A percentile compares a stretch with the other conserved stretches of the same genome.
These are phyloP conservation scores for Spinus olivaceus DNA, from an alignment of 2,797 vertebrate genomes.

Conservation along the genomic window DNA sequence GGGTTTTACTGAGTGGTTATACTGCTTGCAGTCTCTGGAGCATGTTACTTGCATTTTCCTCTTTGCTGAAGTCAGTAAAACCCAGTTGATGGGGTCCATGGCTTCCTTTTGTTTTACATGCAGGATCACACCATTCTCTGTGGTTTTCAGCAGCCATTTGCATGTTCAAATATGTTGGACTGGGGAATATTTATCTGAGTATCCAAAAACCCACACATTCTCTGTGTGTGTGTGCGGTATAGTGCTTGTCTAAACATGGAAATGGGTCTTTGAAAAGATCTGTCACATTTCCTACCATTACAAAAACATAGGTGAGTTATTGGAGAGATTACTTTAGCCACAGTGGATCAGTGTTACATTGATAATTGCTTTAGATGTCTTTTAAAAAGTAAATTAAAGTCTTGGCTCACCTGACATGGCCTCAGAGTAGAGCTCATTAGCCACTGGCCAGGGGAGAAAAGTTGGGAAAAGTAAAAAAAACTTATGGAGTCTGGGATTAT, in stretches of 20 bases:
- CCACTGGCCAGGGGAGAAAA: not conserved
- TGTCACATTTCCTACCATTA: not conserved
- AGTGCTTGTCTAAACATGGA: not conserved
- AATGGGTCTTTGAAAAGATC: not conserved
- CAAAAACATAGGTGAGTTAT: not conserved
- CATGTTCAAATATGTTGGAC: not conserved
- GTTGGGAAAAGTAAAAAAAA: not conserved
- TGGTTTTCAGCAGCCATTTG: not conserved
- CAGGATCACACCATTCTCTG: not conserved
- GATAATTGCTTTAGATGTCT: not conserved
- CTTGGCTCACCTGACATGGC: not conserved
- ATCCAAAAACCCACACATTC: not conserved
- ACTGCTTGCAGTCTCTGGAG: not conserved
- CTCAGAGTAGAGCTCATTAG: not conserved
- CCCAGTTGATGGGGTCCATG: not conserved
- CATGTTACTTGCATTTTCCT: not conserved
- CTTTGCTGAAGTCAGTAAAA: not conserved
- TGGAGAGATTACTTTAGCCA: not conserved
- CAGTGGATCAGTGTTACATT: not conserved
- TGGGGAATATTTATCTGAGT: not conserved
- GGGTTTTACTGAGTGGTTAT: not conserved
- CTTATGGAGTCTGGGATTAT: not conserved
- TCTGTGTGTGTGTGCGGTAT: fast-evolving
- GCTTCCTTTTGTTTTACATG: not conserved
- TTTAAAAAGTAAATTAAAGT: not conserved